Evolutionary conservation across 2,113 vertebrate genomes (phyloP).

Genomic region (Urocynchramus pylzowi): DNA sequence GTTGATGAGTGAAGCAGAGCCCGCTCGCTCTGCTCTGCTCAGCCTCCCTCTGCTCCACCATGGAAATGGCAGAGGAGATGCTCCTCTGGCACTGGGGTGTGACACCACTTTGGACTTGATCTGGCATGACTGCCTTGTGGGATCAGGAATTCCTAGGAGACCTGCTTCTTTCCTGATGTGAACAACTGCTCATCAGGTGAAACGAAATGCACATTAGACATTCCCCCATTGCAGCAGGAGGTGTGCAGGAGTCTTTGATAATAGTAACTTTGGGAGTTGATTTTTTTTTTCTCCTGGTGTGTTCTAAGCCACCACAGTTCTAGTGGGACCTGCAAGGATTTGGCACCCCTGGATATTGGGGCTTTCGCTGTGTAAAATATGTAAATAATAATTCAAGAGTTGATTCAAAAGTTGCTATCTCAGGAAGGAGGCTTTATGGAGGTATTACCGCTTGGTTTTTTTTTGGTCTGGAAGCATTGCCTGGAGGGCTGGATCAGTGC

Average conservation of each 20-base stretch:
- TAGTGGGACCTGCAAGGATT: neutral
- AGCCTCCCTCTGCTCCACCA: fast-evolving
- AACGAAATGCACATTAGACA: neutral
- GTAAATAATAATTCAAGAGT: neutral
- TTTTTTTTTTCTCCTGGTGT: fast-evolving
- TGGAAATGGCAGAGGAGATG: neutral
- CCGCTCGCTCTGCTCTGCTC: fast-evolving
- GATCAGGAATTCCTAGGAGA: neutral
- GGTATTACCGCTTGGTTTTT: neutral
- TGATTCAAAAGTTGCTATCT: neutral
- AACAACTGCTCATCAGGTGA: neutral
- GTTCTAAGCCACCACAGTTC: neutral
- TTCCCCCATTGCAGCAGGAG: neutral
- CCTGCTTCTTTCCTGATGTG: neutral
- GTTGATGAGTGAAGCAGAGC: fast-evolving
- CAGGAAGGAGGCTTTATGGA: neutral
- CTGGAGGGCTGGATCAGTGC: neutral
- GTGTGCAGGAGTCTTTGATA: neutral
- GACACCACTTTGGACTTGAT: neutral
- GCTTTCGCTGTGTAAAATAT: neutral
- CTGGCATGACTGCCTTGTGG: fast-evolving
- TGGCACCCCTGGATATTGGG: neutral
- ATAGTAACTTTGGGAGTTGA: neutral
- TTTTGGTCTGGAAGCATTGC: neutral
- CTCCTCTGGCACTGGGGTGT: neutral